Evolutionary conservation across 2,888 invertebrate species (phyloP), one percentile per base, ranked within the genome.

Genomic region (Spatulosminthurus flaviceps): DNA sequence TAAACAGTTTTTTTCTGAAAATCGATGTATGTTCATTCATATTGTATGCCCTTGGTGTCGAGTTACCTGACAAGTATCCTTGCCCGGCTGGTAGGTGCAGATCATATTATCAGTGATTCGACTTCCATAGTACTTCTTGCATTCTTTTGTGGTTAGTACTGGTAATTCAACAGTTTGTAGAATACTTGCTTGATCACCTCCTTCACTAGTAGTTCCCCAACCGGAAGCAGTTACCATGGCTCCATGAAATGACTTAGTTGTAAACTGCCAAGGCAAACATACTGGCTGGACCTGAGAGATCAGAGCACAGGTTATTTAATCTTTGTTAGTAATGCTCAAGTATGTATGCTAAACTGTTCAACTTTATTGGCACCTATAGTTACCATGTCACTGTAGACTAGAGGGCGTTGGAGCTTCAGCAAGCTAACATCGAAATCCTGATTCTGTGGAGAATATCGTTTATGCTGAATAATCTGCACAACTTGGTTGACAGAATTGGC

Each of bases 391-490:
- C 80, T 80, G 66, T 83, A 86, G 16, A 29, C 76, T 11, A 85
- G 81, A 0, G 83, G 82, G 7, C 72, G 74, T 16, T 80, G 75
- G 19, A 89, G 82, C 77, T 86, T 84, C 9, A 89, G 82, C 9
- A 89, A 81, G 21, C 88, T 88, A 34, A 88, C 87, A 82, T 89
- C 88, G 80, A 88, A 87, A 72, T 83, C 81, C 60, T 81, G 79
- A 5, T 80, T 82, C 43, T 76, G 60, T 4, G 78, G 60, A 42
- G 81, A 77, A 51, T 83, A 83, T 21, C 77, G 60, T 13, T 75
- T 34, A 70, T 83, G 73, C 67, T 81, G 82, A 69, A 82, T 80
- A 16, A 79, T 64, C 22, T 77, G 77, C 21, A 75, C 81, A 1
- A 80, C 81, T 16, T 75, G 60, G 28, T 80, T 43, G 0, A 82